Percentiles rank a stretch among this genome's conserved stretches.
These are phyloP conservation scores for Alauda arvensis DNA, from an alignment of 2,797 vertebrate genomes.

Conservation along the genomic window DNA sequence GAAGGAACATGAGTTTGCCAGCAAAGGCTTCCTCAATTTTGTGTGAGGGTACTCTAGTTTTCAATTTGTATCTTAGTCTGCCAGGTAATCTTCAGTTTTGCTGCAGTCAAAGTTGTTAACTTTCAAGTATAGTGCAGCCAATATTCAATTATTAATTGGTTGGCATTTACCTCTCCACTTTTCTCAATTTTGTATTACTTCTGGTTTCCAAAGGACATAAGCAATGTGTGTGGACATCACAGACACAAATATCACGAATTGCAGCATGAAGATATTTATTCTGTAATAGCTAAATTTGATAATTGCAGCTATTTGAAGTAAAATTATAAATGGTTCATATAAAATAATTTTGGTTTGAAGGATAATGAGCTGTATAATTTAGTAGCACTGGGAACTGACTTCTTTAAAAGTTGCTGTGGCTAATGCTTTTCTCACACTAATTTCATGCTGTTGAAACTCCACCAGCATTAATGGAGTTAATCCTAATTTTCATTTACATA, in stretches of 20 bases:
- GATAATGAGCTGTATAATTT: conserved; percentile 19
- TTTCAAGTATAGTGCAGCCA: not conserved
- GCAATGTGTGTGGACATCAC: not conserved
- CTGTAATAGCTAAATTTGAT: not conserved
- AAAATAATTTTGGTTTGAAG: conserved; percentile 5
- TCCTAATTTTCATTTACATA: conserved; percentile 6
- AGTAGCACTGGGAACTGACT: not conserved
- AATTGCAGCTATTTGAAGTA: conserved; percentile 21
- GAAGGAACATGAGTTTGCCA: not conserved
- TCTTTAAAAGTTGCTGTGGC: conserved; percentile 9
- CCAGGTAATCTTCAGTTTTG: not conserved
- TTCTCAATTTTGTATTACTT: not conserved
- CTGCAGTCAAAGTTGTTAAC: conserved; percentile 11
- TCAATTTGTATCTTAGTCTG: not conserved
- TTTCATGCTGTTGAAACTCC: conserved; percentile 28
- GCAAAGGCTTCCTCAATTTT: not conserved
- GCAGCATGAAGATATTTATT: not conserved
- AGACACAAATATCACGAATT: not conserved
- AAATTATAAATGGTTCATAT: not conserved
- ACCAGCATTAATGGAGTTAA: conserved; percentile 38
- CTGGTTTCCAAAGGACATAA: not conserved
- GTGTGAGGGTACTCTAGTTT: not conserved
- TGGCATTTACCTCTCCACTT: not conserved
- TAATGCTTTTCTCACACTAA: conserved; percentile 26
- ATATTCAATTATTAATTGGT: not conserved